Percentiles rank a stretch among this genome's conserved stretches.
phyloP scores from a whole-genome alignment of 2,113 vertebrate genomes.

The Prionailurus bengalensis region DNA sequence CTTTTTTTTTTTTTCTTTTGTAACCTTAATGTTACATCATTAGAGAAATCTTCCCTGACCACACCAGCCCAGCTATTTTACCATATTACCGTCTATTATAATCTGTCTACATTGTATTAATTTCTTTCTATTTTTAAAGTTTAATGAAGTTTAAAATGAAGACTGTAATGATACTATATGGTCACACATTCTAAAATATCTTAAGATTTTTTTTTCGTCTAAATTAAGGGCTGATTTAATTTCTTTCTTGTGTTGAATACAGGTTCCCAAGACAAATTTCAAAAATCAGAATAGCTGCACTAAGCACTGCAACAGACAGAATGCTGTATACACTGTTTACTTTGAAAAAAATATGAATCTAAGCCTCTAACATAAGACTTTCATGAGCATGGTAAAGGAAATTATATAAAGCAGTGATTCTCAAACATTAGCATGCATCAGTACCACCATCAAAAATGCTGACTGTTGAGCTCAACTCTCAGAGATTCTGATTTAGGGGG shows the following conservation, averaged over 20 bases:
- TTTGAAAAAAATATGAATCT: background rate
- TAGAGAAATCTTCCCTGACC: background rate
- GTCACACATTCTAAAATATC: background rate
- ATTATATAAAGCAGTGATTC: background rate
- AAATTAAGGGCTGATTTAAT: background rate
- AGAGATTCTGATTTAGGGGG: background rate
- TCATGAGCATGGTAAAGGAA: background rate
- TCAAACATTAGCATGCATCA: background rate
- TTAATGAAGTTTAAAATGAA: background rate
- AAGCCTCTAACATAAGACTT: background rate
- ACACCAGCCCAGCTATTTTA: fast-evolving
- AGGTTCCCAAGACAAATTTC: background rate
- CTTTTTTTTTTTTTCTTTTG: background rate
- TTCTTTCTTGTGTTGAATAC: background rate
- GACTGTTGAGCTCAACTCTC: background rate
- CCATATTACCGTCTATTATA: background rate
- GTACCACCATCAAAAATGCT: background rate
- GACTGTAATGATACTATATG: background rate
- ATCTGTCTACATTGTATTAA: background rate
- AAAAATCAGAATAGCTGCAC: background rate
- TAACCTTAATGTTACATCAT: background rate
- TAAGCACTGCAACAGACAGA: background rate
- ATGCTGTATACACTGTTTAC: background rate
- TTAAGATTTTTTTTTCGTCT: background rate
- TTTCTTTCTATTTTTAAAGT: background rate